Conservation (phyloP, 2,888 invertebrate genomes). For the Uropetala carovei region DNA sequence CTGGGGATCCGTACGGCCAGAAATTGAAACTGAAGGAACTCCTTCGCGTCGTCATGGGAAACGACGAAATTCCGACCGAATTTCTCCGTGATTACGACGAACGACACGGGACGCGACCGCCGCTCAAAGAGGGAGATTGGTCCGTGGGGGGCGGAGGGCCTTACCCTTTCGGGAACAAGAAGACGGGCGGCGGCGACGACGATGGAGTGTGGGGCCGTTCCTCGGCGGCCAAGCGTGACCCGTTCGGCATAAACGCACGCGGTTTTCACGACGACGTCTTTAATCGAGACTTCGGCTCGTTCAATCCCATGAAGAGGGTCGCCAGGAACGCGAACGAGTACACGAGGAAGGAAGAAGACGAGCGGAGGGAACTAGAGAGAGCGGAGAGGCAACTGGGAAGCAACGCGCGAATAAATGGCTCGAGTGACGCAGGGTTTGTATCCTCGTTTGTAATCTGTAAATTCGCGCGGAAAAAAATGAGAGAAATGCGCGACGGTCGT, state of each 20-base stretch:
- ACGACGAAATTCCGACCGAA: neutral
- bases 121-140: neutral
- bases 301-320: conserved; percentile 69
- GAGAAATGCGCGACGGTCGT: neutral
- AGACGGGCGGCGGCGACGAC: neutral
- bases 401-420: conserved; percentile 63
- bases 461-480: neutral
- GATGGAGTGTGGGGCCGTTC: neutral
- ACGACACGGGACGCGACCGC: neutral
- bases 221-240: conserved; percentile 67
- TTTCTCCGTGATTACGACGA: neutral
- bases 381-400: neutral
- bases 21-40: neutral
- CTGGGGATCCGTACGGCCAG: conserved; percentile 13
- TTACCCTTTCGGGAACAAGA: neutral
- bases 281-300: conserved; percentile 70
- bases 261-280: conserved; percentile 71
- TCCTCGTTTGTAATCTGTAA: neutral
- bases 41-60: neutral
- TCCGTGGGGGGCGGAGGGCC: no score
- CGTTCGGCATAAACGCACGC: conserved; percentile 70
- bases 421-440: conserved; percentile 67
- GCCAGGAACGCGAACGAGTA: neutral
- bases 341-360: conserved; percentile 54
- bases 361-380: conserved; percentile 62